Conservation (phyloP, 2,797 vertebrate genomes). For the Amniataba percoides region DNA sequence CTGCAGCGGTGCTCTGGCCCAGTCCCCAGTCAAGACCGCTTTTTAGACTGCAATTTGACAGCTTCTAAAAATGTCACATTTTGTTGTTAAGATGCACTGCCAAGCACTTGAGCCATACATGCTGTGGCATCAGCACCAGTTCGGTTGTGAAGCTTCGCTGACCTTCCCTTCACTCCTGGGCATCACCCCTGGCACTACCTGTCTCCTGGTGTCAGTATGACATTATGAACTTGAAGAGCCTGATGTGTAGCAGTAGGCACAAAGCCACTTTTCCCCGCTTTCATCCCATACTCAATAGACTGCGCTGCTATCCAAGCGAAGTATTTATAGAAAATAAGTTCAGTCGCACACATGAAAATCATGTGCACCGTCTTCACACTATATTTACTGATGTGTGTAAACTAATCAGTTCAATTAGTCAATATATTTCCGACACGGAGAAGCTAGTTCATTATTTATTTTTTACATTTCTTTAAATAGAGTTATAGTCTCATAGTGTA, state of each 20-base stretch:
- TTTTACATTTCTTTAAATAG: too few species aligned
- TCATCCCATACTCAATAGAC: constrained; percentile 55
- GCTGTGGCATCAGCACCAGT: constrained; percentile 78
- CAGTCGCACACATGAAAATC: constrained; percentile 35
- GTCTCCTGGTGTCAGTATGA: constrained; percentile 80
- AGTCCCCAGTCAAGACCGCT: constrained; percentile 80
- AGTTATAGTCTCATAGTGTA: neutral
- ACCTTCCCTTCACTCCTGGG: constrained; percentile 82
- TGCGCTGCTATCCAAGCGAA: constrained; percentile 15
- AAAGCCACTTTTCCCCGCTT: constrained; percentile 65
- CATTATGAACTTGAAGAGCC: constrained; percentile 81
- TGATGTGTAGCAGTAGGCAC: constrained; percentile 74
- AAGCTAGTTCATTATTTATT: too few species aligned
- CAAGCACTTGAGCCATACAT: constrained; percentile 80
- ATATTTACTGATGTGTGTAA: constrained; percentile 17
- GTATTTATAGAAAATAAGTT: constrained; percentile 37
- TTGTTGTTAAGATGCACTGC: constrained; percentile 83
- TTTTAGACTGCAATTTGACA: constrained; percentile 83
- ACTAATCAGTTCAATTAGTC: constrained; percentile 17
- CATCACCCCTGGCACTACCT: constrained; percentile 80
- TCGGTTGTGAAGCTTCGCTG: constrained; percentile 74
- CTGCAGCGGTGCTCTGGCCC: constrained; percentile 78
- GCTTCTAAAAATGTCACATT: constrained; percentile 86
- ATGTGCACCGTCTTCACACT: neutral
- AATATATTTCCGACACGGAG: neutral